phyloP scores from a whole-genome alignment of 2,797 vertebrate genomes.

The Chromis chromis region DNA sequence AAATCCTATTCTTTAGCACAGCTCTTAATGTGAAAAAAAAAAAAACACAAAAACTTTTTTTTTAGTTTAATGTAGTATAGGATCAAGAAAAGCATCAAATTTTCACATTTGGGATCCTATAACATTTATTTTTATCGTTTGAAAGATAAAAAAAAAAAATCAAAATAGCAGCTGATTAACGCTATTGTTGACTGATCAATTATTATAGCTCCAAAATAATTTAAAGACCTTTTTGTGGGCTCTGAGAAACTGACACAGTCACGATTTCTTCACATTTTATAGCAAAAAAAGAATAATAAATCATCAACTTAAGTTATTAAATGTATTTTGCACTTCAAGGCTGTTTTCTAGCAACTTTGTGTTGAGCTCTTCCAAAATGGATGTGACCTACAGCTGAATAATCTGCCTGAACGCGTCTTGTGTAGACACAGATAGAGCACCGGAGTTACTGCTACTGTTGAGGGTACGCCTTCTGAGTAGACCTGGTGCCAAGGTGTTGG shows the following conservation, averaged over 20 bases:
- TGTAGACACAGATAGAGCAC: no score
- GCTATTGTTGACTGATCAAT: no score
- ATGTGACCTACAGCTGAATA: not conserved
- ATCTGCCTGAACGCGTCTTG: not conserved
- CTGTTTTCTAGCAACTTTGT: no score
- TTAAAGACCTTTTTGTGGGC: no score
- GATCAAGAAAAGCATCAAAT: not conserved
- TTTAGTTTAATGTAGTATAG: not conserved
- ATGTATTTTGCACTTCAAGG: no score
- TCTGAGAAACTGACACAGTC: no score
- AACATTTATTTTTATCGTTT: not conserved
- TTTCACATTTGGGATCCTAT: not conserved
- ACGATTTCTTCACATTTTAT: no score
- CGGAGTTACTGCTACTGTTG: not conserved
- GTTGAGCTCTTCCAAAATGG: not conserved
- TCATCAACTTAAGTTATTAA: no score
- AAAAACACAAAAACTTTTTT: no score
- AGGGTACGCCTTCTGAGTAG: not conserved
- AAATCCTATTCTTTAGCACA: not conserved
- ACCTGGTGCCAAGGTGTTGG: not conserved
- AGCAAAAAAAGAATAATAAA: no score
- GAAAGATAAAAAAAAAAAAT: not conserved
- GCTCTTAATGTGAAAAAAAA: no score
- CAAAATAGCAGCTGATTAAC: not conserved
- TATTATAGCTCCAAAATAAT: no score